Conservation (phyloP, 2,888 invertebrate species). For the Dryomyza anilis region DNA sequence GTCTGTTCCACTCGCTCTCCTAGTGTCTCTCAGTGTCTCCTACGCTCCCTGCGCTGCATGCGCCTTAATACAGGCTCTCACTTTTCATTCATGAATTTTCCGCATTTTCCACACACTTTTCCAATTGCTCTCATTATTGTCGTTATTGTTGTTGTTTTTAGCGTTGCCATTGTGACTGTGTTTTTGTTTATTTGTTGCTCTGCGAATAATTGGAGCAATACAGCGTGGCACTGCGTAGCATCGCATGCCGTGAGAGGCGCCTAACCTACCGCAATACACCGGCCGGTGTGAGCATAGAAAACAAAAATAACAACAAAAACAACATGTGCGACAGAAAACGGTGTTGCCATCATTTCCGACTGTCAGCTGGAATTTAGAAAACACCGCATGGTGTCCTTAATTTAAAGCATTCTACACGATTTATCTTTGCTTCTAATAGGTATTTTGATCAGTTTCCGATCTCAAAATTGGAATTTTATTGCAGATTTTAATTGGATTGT, state of each 20-base stretch:
- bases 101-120: slow-evolving; percentile 11
- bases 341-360: neutral
- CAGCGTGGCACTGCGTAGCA: neutral
- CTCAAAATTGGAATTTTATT: too few species aligned
- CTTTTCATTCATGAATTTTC: slow-evolving; percentile 19
- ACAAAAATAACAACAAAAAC: slow-evolving; percentile 9
- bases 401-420: too few species aligned
- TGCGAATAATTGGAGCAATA: slow-evolving; percentile 22
- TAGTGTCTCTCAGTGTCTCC: neutral
- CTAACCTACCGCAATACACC: slow-evolving; percentile 44
- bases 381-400: too few species aligned
- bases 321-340: neutral
- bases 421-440: too few species aligned
- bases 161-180: neutral
- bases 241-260: slow-evolving; percentile 18
- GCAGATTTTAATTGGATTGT: too few species aligned
- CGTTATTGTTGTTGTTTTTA: slow-evolving; percentile 22
- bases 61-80: slow-evolving; percentile 3
- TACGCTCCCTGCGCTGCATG: neutral
- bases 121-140: too few species aligned
- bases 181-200: slow-evolving; percentile 27
- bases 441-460: too few species aligned
- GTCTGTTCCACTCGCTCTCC: neutral
- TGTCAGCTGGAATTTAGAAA: too few species aligned
- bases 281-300: slow-evolving; percentile 37